Evolutionary conservation across 2,888 invertebrate genomes (phyloP).

Genomic region (Polymixis lichenea): DNA sequence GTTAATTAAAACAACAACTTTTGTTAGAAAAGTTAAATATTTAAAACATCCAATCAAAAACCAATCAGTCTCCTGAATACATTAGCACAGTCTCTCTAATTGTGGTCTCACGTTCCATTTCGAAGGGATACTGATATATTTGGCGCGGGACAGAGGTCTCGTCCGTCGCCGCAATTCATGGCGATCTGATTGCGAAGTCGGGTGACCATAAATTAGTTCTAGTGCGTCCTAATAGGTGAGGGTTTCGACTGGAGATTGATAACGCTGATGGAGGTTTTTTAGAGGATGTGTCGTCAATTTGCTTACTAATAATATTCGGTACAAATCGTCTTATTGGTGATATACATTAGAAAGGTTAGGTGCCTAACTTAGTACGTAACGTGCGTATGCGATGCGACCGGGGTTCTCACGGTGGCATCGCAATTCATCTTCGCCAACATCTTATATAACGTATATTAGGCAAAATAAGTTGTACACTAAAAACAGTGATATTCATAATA

Average conservation of each 20-base stretch:
- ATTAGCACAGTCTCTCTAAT: slow-evolving; percentile 21
- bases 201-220: slow-evolving; percentile 62
- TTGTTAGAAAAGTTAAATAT: neutral
- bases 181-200: slow-evolving; percentile 66
- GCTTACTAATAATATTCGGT: neutral
- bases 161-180: slow-evolving; percentile 63
- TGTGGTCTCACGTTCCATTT: slow-evolving; percentile 46
- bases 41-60: slow-evolving; percentile 36
- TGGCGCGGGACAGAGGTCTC: slow-evolving; percentile 58
- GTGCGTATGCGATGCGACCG: too few species aligned
- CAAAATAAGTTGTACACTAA: too few species aligned
- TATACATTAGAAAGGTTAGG: neutral
- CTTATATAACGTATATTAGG: too few species aligned
- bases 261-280: slow-evolving; percentile 34
- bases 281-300: neutral
- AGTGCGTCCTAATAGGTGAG: slow-evolving; percentile 50
- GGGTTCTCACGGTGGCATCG: too few species aligned
- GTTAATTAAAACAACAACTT: neutral
- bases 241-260: slow-evolving; percentile 27
- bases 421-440: too few species aligned
- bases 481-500: too few species aligned
- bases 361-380: neutral
- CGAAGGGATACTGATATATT: slow-evolving; percentile 63
- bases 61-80: slow-evolving; percentile 28
- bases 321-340: neutral